phyloP scores from a whole-genome alignment of 2,797 vertebrate genomes.

The Eidolon dupreanum region DNA sequence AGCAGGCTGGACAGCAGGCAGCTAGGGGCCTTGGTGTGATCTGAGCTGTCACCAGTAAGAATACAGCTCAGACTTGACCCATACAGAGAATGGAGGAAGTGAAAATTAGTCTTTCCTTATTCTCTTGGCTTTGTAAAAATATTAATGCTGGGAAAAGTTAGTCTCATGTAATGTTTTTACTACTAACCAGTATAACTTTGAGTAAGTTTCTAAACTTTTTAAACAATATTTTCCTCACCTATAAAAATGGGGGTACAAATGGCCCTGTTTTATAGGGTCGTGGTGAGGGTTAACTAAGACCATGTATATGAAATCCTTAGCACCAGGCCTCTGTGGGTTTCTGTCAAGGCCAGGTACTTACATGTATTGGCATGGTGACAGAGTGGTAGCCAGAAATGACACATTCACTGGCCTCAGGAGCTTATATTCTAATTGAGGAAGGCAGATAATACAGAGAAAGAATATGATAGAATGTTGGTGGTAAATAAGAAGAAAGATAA shows the following conservation, averaged over 20 bases:
- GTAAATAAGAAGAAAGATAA: neutral
- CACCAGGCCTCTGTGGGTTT: neutral
- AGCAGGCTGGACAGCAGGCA: neutral
- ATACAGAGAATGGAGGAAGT: neutral
- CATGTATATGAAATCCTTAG: neutral
- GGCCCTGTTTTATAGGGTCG: neutral
- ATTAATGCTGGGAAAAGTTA: neutral
- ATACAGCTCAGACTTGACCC: neutral
- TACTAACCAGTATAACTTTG: neutral
- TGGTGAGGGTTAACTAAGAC: neutral
- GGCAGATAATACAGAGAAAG: neutral
- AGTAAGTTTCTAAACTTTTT: neutral
- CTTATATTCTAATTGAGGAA: neutral
- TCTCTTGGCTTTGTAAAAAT: conserved; percentile 1
- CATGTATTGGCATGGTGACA: neutral
- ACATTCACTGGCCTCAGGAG: neutral
- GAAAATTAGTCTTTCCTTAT: neutral
- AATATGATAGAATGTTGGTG: neutral
- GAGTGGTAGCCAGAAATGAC: neutral
- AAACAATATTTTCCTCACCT: neutral
- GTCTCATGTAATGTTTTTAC: neutral
- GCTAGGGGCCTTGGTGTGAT: neutral
- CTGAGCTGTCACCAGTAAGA: neutral
- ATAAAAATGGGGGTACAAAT: neutral
- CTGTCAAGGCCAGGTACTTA: neutral